These are phyloP conservation scores for Aphidius ervi DNA, from an alignment of 1,140 invertebrate genomes.

Conservation along the genomic window DNA sequence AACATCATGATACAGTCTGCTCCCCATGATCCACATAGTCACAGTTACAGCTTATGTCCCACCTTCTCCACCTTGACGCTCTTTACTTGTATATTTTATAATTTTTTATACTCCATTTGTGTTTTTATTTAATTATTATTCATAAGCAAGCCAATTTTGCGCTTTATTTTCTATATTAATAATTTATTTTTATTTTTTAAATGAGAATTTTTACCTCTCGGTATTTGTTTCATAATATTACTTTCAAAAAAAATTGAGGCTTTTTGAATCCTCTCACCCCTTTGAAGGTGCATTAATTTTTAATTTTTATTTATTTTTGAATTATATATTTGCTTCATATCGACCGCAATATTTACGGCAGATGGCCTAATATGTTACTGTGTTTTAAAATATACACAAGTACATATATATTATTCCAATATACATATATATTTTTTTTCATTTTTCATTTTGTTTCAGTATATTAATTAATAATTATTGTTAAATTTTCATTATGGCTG, in stretches of 20 bases:
- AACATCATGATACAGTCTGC: conserved; percentile 42
- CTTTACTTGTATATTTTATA: conserved; percentile 22
- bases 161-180: neutral
- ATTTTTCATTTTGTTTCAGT: conserved; percentile 30
- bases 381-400: conserved; percentile 23
- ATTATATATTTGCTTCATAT: conserved; percentile 35
- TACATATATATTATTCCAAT: conserved; percentile 26
- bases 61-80: conserved; percentile 32
- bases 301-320: conserved; percentile 3
- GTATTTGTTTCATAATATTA: conserved; percentile 25
- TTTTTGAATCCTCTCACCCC: no score
- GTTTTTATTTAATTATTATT: neutral
- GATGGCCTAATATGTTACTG: conserved; percentile 21
- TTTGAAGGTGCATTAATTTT: conserved; percentile 25
- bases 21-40: conserved; percentile 53
- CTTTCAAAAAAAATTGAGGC: conserved; percentile 27
- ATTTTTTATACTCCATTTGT: neutral
- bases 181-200: neutral
- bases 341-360: conserved; percentile 9
- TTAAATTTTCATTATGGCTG: conserved; percentile 46
- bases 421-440: conserved; percentile 37
- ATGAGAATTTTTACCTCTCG: conserved; percentile 23
- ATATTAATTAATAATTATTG: conserved; percentile 33
- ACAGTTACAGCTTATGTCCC: conserved; percentile 52
- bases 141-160: conserved; percentile 12